A percentile compares a stretch with the other conserved stretches of the same genome.
Conservation (phyloP, 2,797 vertebrate species). For the Schizothorax lantsangensis region DNA sequence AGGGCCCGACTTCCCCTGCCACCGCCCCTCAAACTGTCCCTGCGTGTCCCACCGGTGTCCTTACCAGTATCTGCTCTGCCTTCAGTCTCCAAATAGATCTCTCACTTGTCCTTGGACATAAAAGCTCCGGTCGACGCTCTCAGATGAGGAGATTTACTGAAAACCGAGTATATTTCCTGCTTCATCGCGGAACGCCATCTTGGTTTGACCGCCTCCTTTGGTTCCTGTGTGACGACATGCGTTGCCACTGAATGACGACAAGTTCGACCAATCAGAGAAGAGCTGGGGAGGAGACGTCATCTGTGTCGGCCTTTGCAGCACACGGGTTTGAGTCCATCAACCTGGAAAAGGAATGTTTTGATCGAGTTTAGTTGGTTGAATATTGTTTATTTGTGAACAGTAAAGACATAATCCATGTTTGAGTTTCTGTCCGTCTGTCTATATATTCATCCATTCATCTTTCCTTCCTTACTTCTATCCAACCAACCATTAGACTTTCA, state of each 20-base stretch:
- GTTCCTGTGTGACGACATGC: slow-evolving; percentile 78
- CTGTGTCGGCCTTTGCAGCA: slow-evolving; percentile 30
- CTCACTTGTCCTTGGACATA: slow-evolving; percentile 51
- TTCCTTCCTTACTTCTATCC: neutral
- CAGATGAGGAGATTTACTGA: slow-evolving; percentile 72
- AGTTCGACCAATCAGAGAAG: slow-evolving; percentile 52
- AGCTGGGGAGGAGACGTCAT: slow-evolving; percentile 10
- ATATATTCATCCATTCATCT: neutral
- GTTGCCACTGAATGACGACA: slow-evolving; percentile 47
- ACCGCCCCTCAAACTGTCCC: slow-evolving; percentile 72
- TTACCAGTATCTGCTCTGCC: slow-evolving; percentile 74
- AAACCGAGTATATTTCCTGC: slow-evolving; percentile 77
- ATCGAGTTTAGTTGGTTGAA: neutral
- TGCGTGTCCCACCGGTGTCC: neutral
- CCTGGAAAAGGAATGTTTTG: neutral
- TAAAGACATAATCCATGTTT: too few species aligned
- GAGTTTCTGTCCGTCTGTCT: neutral
- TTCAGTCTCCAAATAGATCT: slow-evolving; percentile 66
- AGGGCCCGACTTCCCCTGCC: slow-evolving; percentile 66
- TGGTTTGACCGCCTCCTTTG: slow-evolving; percentile 73
- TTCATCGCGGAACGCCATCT: slow-evolving; percentile 84
- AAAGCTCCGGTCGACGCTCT: slow-evolving; percentile 39
- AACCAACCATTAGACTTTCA: neutral
- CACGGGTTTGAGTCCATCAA: slow-evolving; percentile 19
- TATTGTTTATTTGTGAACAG: neutral